These are phyloP conservation scores for Girardia tigrina DNA, from an alignment of 2,888 invertebrate genomes.

Conservation along the genomic window DNA sequence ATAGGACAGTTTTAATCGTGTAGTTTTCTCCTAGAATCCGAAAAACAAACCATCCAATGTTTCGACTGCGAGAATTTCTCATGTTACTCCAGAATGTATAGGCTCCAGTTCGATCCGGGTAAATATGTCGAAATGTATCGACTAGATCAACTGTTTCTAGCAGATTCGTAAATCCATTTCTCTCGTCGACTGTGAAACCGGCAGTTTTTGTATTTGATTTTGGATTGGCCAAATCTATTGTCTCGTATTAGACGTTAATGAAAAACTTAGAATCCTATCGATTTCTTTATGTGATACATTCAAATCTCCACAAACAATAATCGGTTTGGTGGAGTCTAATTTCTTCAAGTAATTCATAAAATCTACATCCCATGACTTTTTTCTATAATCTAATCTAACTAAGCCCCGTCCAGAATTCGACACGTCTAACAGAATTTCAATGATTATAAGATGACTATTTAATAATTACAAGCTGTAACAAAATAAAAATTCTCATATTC, in stretches of 20 bases:
- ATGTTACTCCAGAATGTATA: conserved; percentile 95
- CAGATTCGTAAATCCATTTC: conserved; percentile 73
- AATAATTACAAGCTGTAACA: conserved; percentile 63
- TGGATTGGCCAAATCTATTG: conserved; percentile 75
- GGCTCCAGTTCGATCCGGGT: conserved; percentile 67
- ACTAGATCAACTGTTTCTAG: conserved; percentile 64
- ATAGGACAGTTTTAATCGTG: too few relatives aligned
- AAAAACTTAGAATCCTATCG: conserved; percentile 57
- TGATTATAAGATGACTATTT: not conserved
- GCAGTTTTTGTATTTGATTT: conserved; percentile 73
- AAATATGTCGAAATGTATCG: conserved; percentile 70
- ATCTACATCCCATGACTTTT: conserved; percentile 69
- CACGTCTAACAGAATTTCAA: conserved; percentile 57
- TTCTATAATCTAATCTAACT: conserved; percentile 69
- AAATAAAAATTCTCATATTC: conserved; percentile 81
- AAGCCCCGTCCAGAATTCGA: conserved; percentile 82
- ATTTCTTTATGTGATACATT: conserved; percentile 91
- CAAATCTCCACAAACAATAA: conserved; percentile 87
- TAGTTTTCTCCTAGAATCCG: too few relatives aligned
- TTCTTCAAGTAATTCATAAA: conserved; percentile 66
- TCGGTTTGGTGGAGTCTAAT: conserved; percentile 74
- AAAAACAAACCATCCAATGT: too few relatives aligned
- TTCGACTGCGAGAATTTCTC: conserved; percentile 65
- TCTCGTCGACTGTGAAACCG: conserved; percentile 82
- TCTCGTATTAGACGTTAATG: too few relatives aligned